Base-by-base conservation (phyloP, 2,113 vertebrate genomes). In the Pyrgilauda ruficollis region DNA sequence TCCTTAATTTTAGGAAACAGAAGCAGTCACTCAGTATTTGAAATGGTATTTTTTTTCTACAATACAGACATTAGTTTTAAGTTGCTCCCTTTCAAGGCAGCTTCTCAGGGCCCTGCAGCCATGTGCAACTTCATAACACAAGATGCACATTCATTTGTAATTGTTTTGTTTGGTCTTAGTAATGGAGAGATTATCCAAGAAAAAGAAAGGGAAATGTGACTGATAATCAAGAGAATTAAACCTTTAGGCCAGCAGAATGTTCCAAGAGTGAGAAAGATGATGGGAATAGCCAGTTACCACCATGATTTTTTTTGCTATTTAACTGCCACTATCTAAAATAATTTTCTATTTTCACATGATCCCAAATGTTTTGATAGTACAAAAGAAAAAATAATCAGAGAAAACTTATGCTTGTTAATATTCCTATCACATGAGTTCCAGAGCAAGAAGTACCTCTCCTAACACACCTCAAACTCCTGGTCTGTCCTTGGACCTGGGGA, bases 1-100 rank as follows among this genome's bases (percentile, higher is more conserved):
- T 98, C 97, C 98, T 98, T 98, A 98, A 98, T 99, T 99, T 98
- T 98, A 98, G 98, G 98, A 97, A 98, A 98, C 98, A 98, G 98
- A 98, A 98, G 97, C 98, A 98, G 98, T 97, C 98, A 98, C 97
- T 98, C 96, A 97, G 97, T 97, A 97, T 98, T 97, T 96, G 84
- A 98, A 98, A 98, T 90, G 90, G 69, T 93, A 59, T 66, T 96
- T 97, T 97, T 90, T 97, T 96, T 44, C 94, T 95, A 90, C 89
- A 97, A 96, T 96, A 73, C 85, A 97, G 97, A 96, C 95, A 97
- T 90, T 97, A 95, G 95, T 97, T 97, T 97, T 86, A 96, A 97
- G 96, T 97, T 93, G 44, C 84, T 95, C 76, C 75, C 66, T 97
- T 97, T 97, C 62, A 64, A 97, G 89, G 94, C 88, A 92, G 93